Evolutionary conservation across 2,113 vertebrate species (phyloP), one percentile per base, ranked within the genome.

Genomic region (Microcebus jonahi): DNA sequence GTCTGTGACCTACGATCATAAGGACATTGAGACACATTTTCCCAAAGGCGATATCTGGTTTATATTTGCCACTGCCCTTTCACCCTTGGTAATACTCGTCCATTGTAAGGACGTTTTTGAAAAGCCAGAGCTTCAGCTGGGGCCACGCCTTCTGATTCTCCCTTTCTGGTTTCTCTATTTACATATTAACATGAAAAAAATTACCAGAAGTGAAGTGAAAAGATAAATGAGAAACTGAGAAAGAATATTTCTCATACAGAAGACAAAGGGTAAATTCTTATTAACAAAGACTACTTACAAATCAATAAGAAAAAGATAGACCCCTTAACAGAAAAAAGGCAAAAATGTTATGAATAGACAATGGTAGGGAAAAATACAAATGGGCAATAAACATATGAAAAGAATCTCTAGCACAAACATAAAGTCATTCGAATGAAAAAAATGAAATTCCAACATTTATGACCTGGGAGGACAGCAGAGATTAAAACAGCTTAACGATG

Each of bases 371-470:
- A 23, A 85, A 85, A 90, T 50, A 53, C 31, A 91, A 86, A 63
- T 57, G n/a, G 23, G 25, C 21, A 45, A 29, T 34, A 70, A 42
- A 59, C 9, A 2, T 77, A 45, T 23, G 31, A 88, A 95, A 95
- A 96, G 34, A 93, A 50, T 91, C 61, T 85, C 65, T 73, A 77
- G 21, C 1, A 31, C 25, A 1, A 36, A 10, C 15, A 59, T 84
- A 73, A 92, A 75, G 50, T 84, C 25, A 85, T 89, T 88, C 23
- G 76, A 39, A 53, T 70, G 39, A 82, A 95, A 96, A 67, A 20
- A 86, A 67, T 71, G 53, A 73, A 90, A 71, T 82, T 67, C 86
- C 18, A 53, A 65, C 13, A 4, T 23, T 21, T 88, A 20, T 84
- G 20, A 79, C 21, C 45, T 59, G 10, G 34, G 23, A 96, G n/a